Evolutionary conservation across 2,888 invertebrate genomes (phyloP).

Genomic region (Ophion ellenae): DNA sequence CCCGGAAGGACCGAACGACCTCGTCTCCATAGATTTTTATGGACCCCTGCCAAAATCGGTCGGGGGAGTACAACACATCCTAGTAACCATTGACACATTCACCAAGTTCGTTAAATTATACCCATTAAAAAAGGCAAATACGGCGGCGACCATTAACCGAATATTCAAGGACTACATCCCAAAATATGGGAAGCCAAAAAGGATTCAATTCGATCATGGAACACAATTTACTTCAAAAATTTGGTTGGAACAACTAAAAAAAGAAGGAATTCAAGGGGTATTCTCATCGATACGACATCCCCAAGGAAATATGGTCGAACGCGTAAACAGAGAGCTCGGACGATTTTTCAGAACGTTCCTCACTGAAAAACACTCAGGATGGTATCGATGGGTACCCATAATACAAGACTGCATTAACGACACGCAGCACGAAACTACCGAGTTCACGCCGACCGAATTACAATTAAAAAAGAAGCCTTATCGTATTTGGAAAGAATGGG

Average conservation of each 20-base stretch:
- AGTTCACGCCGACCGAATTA: background rate
- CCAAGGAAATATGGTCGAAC: constrained; percentile 19
- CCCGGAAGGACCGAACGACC: background rate
- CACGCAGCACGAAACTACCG: background rate
- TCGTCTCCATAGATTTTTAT: constrained; percentile 16
- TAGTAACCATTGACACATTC: constrained; percentile 20
- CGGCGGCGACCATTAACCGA: background rate
- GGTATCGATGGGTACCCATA: background rate
- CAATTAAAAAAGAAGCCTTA: background rate
- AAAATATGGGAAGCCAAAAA: no score
- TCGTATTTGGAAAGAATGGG: constrained; percentile 31
- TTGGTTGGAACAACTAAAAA: background rate
- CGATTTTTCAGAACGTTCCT: constrained; percentile 23
- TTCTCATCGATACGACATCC: constrained; percentile 36
- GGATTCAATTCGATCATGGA: background rate
- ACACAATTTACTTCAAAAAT: constrained; percentile 18
- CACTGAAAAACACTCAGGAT: constrained; percentile 3
- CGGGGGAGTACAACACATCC: background rate
- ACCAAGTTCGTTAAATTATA: constrained; percentile 12
- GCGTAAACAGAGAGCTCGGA: background rate
- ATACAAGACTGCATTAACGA: constrained; percentile 26
- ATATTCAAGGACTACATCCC: no score
- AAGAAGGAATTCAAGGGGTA: background rate
- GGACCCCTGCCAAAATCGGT: constrained; percentile 3
- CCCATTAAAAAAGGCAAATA: background rate